phyloP scores from a whole-genome alignment of 2,888 invertebrate species.

The Latrodectus hesperus region DNA sequence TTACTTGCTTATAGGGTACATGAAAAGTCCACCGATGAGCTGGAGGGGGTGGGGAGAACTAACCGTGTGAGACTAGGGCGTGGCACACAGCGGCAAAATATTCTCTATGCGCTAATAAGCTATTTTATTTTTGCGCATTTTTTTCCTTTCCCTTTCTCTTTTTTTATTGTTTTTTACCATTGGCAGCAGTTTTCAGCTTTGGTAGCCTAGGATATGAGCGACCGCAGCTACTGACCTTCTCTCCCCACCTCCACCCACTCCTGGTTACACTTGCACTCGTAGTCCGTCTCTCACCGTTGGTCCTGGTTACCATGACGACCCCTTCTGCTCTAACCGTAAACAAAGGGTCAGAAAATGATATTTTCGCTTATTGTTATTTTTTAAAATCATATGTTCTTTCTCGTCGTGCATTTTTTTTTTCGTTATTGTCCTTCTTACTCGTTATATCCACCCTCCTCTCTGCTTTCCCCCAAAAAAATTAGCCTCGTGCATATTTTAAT shows the following conservation, averaged over 20 bases:
- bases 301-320: conserved; percentile 54
- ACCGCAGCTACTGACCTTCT: conserved; percentile 40
- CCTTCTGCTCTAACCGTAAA: conserved; percentile 51
- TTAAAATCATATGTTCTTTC: conserved; percentile 26
- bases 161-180: conserved; percentile 50
- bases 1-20: no score
- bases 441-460: background rate
- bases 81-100: conserved; percentile 49
- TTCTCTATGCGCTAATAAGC: conserved; percentile 63
- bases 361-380: background rate
- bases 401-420: conserved; percentile 20
- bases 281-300: conserved; percentile 59
- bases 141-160: conserved; percentile 27
- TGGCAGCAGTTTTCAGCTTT: conserved; percentile 39
- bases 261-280: conserved; percentile 40
- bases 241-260: conserved; percentile 7
- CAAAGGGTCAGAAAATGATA: conserved; percentile 54
- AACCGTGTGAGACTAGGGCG: conserved; percentile 50
- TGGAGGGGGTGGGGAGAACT: conserved; percentile 4
- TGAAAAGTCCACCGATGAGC: no score
- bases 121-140: conserved; percentile 44
- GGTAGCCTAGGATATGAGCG: conserved; percentile 65
- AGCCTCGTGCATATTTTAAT: no score
- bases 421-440: conserved; percentile 12
- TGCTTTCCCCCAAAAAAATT: no score